These are phyloP conservation scores for Hyposoter dolosus DNA, from an alignment of 2,888 invertebrate genomes.

Conservation along the genomic window DNA sequence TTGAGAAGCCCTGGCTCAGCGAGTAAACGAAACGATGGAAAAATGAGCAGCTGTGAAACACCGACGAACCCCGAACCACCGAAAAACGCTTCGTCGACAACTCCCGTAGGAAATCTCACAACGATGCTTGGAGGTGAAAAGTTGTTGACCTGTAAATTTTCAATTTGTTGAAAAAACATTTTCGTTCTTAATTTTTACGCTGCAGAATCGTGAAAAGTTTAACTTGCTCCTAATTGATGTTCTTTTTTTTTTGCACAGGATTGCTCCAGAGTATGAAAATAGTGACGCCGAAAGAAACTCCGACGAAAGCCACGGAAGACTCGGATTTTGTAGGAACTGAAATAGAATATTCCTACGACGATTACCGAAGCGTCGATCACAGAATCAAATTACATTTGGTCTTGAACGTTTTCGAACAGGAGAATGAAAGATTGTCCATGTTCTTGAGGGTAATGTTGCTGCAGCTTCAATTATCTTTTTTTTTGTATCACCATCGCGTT, in stretches of 20 bases:
- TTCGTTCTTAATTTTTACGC: too few species aligned
- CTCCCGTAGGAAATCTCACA: conserved; percentile 79
- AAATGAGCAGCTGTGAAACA: conserved; percentile 56
- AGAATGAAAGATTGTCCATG: conserved; percentile 86
- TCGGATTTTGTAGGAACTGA: conserved; percentile 75
- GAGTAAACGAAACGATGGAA: conserved; percentile 49
- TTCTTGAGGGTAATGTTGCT: conserved; percentile 84
- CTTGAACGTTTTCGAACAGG: conserved; percentile 86
- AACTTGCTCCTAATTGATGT: neutral
- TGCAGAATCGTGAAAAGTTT: too few species aligned
- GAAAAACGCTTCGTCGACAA: conserved; percentile 68
- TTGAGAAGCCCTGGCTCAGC: conserved; percentile 67
- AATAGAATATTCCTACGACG: conserved; percentile 86
- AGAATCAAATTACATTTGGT: conserved; percentile 87
- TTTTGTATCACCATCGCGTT: neutral
- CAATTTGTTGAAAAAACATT: neutral
- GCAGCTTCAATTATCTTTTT: neutral
- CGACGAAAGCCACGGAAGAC: conserved; percentile 78
- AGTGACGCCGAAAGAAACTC: conserved; percentile 83
- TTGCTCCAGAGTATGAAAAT: conserved; percentile 85
- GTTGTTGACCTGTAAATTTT: neutral
- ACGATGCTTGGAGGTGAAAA: conserved; percentile 85
- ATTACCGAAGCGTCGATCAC: conserved; percentile 87
- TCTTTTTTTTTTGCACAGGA: conserved; percentile 78
- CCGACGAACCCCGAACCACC: conserved; percentile 55